Evolutionary conservation across 1,140 invertebrate genomes (phyloP), one percentile per base, ranked within the genome.

Genomic region (Eumeta japonica): DNA sequence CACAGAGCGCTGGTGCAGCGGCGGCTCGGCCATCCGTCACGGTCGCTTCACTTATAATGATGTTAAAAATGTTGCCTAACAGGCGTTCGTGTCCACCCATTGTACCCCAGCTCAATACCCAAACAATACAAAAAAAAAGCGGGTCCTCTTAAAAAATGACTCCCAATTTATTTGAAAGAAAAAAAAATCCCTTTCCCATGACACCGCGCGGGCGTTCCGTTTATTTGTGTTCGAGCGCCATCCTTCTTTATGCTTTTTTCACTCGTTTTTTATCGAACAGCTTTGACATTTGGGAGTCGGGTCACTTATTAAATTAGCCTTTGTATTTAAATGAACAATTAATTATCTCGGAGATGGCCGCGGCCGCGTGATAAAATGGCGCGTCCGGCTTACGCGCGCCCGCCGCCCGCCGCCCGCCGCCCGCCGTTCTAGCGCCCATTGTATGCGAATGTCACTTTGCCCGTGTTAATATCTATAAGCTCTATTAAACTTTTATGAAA

Each of bases 301-400:
- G 58, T 61, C 62, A 70, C 63, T 70, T 68, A 68, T 73, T 73
- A 73, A 73, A 73, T 70, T 73, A 70, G 63, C 55, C 62, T 70
- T 73, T 70, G 65, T 73, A 70, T 73, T 73, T 66, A 73, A 66
- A 73, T 68, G 56, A 58, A 62, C 54, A 55, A 65, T 68, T 70
- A 68, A 72, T 72, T 66, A 63, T 59, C 48, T 44, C 33, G 29
- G 24, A n/a, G n/a, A n/a, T n/a, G n/a, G n/a, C n/a, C 29, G 41
- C 43, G 43, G 28, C 16, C 19, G 7, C 10, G 14, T 28, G 29
- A 10, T 30, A 5, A 30, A 30, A 13, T 14, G 13, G 20, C n/a
- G 20, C 20, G 20, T 24, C 20, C 20, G 20, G 20, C 20, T 24
- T 24, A 24, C 20, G 20, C n/a, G n/a, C n/a, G n/a, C n/a, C n/a